Conservation (phyloP, 1,140 invertebrate genomes). For the Brachystomella parvula region DNA sequence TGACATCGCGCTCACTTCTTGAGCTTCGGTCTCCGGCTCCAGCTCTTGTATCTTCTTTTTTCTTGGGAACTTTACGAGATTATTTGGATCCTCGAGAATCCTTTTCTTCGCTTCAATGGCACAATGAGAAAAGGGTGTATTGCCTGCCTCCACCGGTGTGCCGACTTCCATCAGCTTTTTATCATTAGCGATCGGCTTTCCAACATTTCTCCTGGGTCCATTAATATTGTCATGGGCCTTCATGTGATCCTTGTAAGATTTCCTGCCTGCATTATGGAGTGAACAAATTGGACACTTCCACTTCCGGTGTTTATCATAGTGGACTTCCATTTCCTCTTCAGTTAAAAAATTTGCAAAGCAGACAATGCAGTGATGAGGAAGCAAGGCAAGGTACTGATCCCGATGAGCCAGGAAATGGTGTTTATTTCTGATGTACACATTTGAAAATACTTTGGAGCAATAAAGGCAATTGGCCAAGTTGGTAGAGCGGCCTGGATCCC, state of each 20-base stretch:
- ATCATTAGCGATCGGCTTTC: no score
- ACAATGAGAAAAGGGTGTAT: no score
- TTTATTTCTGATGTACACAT: background rate
- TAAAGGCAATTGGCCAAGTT: background rate
- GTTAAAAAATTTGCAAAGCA: background rate
- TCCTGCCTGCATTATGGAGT: background rate
- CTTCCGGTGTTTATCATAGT: background rate
- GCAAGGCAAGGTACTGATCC: background rate
- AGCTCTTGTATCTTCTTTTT: no score
- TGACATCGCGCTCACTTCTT: no score
- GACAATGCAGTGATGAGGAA: background rate
- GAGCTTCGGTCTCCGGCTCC: no score
- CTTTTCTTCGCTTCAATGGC: no score
- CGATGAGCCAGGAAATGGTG: background rate
- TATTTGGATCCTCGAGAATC: no score
- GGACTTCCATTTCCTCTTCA: background rate
- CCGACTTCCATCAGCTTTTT: no score
- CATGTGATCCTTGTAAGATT: background rate
- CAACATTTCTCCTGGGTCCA: no score
- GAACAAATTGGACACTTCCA: background rate
- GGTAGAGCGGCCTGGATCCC: no score
- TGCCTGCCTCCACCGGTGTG: no score
- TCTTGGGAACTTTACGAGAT: no score
- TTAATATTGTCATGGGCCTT: slow-evolving; percentile 1
- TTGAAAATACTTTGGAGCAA: background rate